Conservation (phyloP, 2,888 invertebrate genomes). For the Ophioninae sp. region DNA sequence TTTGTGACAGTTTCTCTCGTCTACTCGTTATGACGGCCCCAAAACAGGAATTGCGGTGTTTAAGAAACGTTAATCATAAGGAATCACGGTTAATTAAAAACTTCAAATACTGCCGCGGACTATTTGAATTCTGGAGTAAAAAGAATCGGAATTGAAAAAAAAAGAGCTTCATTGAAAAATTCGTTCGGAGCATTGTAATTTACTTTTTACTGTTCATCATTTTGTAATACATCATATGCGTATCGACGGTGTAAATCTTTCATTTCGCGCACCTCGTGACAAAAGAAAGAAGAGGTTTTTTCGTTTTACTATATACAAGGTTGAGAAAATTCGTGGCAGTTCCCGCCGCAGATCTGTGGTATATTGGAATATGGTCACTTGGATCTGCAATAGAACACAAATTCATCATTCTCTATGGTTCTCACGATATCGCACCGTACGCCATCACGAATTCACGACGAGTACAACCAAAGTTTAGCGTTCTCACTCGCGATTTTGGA, state of each 20-base stretch:
- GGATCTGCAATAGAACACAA: conserved; percentile 75
- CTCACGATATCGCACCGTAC: neutral
- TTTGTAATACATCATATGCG: conserved; percentile 44
- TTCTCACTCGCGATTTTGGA: neutral
- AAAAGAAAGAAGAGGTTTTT: conserved; percentile 47
- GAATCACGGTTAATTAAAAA: neutral
- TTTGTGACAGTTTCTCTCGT: neutral
- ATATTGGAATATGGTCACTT: conserved; percentile 68
- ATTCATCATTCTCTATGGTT: conserved; percentile 28
- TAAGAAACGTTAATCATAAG: neutral
- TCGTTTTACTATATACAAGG: conserved; percentile 72
- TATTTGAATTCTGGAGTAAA: neutral
- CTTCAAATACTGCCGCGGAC: neutral
- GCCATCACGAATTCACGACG: neutral
- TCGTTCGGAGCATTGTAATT: conserved; percentile 34
- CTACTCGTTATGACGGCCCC: conserved; percentile 6
- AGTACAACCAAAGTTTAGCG: neutral
- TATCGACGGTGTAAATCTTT: conserved; percentile 35
- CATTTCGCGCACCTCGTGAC: conserved; percentile 29
- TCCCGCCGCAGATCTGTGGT: conserved; percentile 64
- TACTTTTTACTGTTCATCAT: conserved; percentile 40
- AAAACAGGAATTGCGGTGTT: neutral
- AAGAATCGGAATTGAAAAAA: conserved; percentile 5
- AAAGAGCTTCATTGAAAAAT: conserved; percentile 19
- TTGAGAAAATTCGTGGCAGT: conserved; percentile 68